Base-by-base conservation (phyloP, 1,140 invertebrate genomes). In the Lanistes nyassanus region DNA sequence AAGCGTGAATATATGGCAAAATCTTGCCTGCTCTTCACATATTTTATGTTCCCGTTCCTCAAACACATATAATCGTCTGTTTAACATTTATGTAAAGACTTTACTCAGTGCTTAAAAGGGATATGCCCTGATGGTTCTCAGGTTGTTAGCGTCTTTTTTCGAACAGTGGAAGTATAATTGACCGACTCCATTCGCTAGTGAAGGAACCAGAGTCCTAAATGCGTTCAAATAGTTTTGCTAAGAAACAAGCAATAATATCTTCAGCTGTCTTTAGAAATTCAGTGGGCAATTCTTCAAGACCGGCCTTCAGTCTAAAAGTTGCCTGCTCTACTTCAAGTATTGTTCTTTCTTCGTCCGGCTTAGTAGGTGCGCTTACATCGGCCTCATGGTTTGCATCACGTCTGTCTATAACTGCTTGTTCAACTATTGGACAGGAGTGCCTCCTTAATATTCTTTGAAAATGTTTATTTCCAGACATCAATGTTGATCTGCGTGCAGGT, bases 281-380 rank as follows among this genome's bases (percentile, higher is more conserved):
- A n/a, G 0, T 31, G 13, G 58, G 3, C 13, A 62, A 13, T 62
- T 62, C 4, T 29, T 62, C 58, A 16, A 62, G 58, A n/a, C 58
- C 58, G 11, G 58, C 58, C 23, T 4, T 62, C 26, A 62, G 58
- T 62, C 34, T 62, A 62, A n/a, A 31, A 62, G 34, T 62, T 62
- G 58, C n/a, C 26, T 29, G n/a, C 11, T 16, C 34, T 2, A 62
- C 4, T 62, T 62, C 58, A 29, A 29, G n/a, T 16, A 11, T 62
- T 11, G 4, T 62, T 62, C 26, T 62, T 2, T 62, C n/a, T n/a
- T 13, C 58, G 34, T 62, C 58, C 34, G 34, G 34, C 23, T 62
- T 31, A 19, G 58, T n/a, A n/a, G n/a, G n/a, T n/a, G n/a, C n/a
- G n/a, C n/a, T 9, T 16, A 62, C 3, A n/a, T 9, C 2, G n/a